Conservation (phyloP, 2,888 invertebrate species). For the Hyposoter didymator region DNA sequence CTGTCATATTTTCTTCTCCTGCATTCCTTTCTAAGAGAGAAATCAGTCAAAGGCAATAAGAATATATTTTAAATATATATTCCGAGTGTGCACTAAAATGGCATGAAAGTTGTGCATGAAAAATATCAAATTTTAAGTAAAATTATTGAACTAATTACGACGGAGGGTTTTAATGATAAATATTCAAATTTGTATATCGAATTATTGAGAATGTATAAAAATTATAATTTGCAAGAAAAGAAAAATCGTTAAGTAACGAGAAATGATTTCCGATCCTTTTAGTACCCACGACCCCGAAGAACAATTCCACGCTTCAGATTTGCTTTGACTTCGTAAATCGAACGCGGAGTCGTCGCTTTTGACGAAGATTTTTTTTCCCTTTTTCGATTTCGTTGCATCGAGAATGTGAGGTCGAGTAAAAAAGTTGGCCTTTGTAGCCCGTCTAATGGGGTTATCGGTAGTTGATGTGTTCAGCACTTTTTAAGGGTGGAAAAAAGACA, state of each 20-base stretch:
- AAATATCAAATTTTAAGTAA: neutral
- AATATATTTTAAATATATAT: constrained; percentile 60
- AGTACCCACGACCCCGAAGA: neutral
- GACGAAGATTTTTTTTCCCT: constrained; percentile 6
- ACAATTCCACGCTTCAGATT: neutral
- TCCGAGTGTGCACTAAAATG: neutral
- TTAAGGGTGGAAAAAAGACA: constrained; percentile 37
- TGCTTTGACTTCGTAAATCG: constrained; percentile 29
- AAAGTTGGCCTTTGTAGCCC: constrained; percentile 66
- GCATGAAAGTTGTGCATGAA: neutral
- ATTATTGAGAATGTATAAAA: neutral
- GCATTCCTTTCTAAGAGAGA: neutral
- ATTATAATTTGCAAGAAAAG: neutral
- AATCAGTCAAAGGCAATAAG: constrained; percentile 69
- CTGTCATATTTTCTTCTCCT: constrained; percentile 57
- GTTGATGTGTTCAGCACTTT: constrained; percentile 39
- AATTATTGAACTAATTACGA: neutral
- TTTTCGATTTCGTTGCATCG: constrained; percentile 14
- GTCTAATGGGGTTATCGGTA: constrained; percentile 54
- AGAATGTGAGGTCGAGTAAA: constrained; percentile 22
- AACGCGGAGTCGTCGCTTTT: neutral
- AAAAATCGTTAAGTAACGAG: neutral
- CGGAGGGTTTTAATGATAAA: neutral
- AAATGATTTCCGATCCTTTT: neutral
- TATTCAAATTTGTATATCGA: neutral